A percentile compares a stretch with the other conserved stretches of the same genome.
Conservation (phyloP, 2,113 vertebrate genomes). For the Pithys albifrons region DNA sequence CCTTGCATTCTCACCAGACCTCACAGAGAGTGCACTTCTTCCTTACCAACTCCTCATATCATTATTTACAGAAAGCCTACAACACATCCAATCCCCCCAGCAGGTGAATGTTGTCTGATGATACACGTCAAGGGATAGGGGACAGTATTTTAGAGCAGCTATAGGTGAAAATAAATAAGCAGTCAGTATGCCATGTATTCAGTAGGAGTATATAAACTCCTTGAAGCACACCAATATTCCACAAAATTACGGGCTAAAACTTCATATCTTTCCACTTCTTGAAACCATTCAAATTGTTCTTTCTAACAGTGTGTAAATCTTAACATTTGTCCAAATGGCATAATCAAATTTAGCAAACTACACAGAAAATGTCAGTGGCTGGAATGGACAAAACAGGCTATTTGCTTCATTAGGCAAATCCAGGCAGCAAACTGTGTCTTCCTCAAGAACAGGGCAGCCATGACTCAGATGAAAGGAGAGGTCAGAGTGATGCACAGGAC, state of each 20-base stretch:
- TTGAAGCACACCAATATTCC: neutral
- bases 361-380: neutral
- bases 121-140: neutral
- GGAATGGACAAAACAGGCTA: neutral
- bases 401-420: slow-evolving; percentile 5
- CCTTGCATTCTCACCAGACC: neutral
- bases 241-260: neutral
- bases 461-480: neutral
- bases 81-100: neutral
- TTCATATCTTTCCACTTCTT: neutral
- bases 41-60: neutral
- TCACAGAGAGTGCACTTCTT: neutral
- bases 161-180: neutral
- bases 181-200: neutral
- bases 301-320: neutral
- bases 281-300: neutral
- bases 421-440: neutral
- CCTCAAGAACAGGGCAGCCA: neutral
- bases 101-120: neutral
- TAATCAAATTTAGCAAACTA: neutral
- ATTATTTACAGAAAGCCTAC: neutral
- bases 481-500: neutral
- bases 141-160: neutral
- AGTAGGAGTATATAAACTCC: neutral
- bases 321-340: neutral